phyloP scores from a whole-genome alignment of 2,797 vertebrate species.

The Cyclopterus lumpus region DNA sequence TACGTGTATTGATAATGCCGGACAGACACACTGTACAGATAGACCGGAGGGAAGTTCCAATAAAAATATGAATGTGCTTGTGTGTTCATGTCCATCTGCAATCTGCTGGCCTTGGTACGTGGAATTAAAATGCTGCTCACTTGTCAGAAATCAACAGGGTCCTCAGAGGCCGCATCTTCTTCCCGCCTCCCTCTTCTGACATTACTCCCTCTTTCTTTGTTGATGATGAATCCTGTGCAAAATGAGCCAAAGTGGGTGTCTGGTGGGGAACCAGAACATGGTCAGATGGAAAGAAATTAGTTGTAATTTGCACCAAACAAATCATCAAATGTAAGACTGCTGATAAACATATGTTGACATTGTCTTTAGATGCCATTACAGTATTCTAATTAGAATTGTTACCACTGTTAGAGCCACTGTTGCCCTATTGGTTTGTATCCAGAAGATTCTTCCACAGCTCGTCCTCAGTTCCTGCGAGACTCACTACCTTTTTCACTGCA shows the following conservation, averaged over 20 bases:
- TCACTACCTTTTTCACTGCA: constrained; percentile 9
- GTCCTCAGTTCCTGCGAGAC: not conserved
- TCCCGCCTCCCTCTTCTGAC: constrained; percentile 17
- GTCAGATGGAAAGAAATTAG: not conserved
- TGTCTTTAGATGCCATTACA: not conserved
- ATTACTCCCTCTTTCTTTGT: constrained; percentile 25
- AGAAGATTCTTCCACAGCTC: not conserved
- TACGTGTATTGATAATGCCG: constrained; percentile 25
- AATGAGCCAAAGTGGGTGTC: constrained; percentile 24
- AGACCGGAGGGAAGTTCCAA: not conserved
- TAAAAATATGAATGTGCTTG: constrained; percentile 26
- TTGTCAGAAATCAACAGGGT: constrained; percentile 59
- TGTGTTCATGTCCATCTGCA: constrained; percentile 42
- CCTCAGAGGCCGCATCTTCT: constrained; percentile 49
- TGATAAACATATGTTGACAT: not conserved
- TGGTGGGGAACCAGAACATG: constrained; percentile 2
- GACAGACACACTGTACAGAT: constrained; percentile 19
- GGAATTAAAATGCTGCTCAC: constrained; percentile 67
- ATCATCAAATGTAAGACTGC: not conserved
- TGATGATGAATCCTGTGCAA: constrained; percentile 36
- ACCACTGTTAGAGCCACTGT: not conserved
- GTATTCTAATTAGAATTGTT: not conserved
- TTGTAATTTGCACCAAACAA: not conserved
- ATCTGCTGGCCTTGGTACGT: constrained; percentile 37
- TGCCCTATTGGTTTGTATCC: not conserved